Conservation (phyloP, 92 coral and sea anemone genomes). For the Pocillopora grandis region DNA sequence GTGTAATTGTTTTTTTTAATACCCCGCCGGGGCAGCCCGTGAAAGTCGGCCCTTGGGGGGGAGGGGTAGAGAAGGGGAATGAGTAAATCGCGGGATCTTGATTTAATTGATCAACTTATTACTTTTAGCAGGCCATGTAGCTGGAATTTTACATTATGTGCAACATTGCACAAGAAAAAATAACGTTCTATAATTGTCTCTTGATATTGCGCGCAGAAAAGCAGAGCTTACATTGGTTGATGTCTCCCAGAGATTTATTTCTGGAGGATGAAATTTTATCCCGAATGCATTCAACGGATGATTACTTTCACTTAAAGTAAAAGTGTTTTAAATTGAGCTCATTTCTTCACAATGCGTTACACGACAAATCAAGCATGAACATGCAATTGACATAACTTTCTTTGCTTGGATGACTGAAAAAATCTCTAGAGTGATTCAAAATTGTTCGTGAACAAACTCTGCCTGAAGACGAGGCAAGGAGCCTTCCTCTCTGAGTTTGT, state of each 20-base stretch:
- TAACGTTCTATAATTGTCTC: too few species aligned
- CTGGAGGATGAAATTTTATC: not conserved
- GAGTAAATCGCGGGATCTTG: not conserved
- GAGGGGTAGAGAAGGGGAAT: not conserved
- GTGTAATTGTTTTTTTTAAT: constrained; percentile 4
- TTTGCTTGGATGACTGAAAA: not conserved
- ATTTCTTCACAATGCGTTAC: constrained; percentile 28
- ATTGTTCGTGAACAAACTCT: not conserved
- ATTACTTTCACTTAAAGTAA: not conserved
- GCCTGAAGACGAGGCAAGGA: not conserved
- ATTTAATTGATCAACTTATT: not conserved
- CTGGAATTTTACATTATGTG: not conserved
- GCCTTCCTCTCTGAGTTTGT: too few species aligned
- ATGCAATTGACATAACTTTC: not conserved
- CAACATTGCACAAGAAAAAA: not conserved
- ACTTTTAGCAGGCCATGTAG: not conserved
- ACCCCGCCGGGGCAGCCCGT: not conserved
- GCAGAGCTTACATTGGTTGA: not conserved
- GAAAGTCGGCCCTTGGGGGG: not conserved
- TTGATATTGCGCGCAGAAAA: not conserved
- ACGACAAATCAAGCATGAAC: constrained; percentile 1
- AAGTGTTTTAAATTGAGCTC: constrained; percentile 21
- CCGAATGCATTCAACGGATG: constrained; percentile 23
- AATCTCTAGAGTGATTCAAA: not conserved
- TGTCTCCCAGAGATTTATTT: not conserved